Base-by-base conservation (phyloP, 2,797 vertebrate species). In the Mormyrus hasselquistii region DNA sequence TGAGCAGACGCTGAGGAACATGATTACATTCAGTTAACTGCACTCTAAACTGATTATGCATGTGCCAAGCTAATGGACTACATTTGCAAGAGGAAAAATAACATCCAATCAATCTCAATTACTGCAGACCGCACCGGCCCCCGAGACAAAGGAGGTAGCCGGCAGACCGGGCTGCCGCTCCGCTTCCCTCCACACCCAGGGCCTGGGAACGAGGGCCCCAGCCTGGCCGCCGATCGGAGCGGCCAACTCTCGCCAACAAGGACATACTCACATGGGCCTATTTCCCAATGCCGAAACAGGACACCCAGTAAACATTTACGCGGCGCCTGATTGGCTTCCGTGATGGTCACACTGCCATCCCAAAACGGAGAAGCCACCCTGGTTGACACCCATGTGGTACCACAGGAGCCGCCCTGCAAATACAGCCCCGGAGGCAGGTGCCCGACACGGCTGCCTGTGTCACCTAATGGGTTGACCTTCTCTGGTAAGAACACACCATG, bases 31-130 rank as follows among this genome's bases (percentile, higher is more conserved):
- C 97, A 97, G 98, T 99, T 99, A 99, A 99, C 98, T 99, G 97
- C 96, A 97, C 97, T 97, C 98, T 99, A 99, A 99, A 98, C 98
- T 99, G 97, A 99, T 99, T 99, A 99, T 98, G 97, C 97, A 99
- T 99, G 98, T 99, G 98, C 98, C 97, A 98, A 98, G 97, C 98
- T 98, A 99, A 99, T 99, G 98, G 98, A 99, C 99, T 98, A 98
- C 97, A 99, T 99, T 99, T 99, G 98, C 98, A 97, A 98, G 97
- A 98, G 98, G 97, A 98, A 99, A 99, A 99, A 99, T 98, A 99
- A 98, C 97, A 98, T 98, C 97, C 97, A 98, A 98, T 99, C 98
- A 98, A 98, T 98, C 98, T 99, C 98, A 98, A 98, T 99, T 98
- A 97, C 96, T 95, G 97, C 96, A 96, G 96, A 96, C 97, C 96